Evolutionary conservation across 2,797 vertebrate species (phyloP).

Genomic region (Pitangus sulphuratus): DNA sequence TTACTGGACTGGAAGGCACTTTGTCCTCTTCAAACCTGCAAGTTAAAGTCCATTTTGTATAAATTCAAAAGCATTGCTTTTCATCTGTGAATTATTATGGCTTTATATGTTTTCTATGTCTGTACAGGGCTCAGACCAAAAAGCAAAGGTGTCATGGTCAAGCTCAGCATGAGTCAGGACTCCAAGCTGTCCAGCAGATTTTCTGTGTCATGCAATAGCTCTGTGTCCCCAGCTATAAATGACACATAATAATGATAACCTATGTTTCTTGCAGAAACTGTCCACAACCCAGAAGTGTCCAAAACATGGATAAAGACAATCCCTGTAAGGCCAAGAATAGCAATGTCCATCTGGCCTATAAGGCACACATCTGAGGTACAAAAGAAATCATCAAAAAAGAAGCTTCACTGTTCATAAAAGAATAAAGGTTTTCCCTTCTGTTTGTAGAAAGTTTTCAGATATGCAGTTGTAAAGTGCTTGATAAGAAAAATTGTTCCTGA

Average conservation of each 20-base stretch:
- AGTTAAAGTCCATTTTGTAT: background rate
- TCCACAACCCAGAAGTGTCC: background rate
- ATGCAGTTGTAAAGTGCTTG: background rate
- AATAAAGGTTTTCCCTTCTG: background rate
- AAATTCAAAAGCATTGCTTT: background rate
- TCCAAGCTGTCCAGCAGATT: background rate
- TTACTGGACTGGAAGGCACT: background rate
- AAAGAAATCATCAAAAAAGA: background rate
- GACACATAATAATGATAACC: background rate
- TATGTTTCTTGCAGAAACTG: background rate
- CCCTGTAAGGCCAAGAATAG: background rate
- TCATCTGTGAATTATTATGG: background rate
- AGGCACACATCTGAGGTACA: background rate
- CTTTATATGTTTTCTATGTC: background rate
- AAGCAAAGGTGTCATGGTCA: background rate
- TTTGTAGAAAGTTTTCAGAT: constrained; percentile 1
- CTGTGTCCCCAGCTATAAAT: background rate
- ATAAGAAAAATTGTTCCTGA: constrained; percentile 20
- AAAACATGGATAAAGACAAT: background rate
- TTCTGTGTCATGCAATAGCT: background rate
- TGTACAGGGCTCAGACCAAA: background rate
- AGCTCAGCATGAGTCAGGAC: background rate
- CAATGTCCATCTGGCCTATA: background rate
- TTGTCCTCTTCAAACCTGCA: background rate
- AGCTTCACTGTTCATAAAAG: background rate